Percentiles rank a stretch among this genome's conserved stretches.
phyloP scores from a whole-genome alignment of 1,140 invertebrate genomes.

The Spodoptera frugiperda region DNA sequence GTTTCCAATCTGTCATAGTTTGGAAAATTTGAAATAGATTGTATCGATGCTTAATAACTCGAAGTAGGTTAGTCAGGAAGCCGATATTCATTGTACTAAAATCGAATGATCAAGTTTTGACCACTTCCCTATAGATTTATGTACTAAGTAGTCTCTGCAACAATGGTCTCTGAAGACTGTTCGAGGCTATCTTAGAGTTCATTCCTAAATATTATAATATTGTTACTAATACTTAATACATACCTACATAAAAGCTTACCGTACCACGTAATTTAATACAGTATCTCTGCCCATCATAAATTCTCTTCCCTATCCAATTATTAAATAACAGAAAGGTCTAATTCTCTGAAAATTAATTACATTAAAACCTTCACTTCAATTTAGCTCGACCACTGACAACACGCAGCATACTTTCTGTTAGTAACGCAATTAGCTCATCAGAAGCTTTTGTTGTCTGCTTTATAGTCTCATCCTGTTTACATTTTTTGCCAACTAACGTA shows the following conservation, averaged over 20 bases:
- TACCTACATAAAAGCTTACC: too few relatives aligned
- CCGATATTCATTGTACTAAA: slow-evolving; percentile 32
- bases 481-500: slow-evolving; percentile 24
- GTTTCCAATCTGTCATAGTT: background rate
- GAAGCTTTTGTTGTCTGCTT: slow-evolving; percentile 27
- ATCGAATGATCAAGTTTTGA: slow-evolving; percentile 20
- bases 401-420: slow-evolving; percentile 24
- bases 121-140: slow-evolving; percentile 12
- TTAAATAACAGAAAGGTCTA: slow-evolving; percentile 7
- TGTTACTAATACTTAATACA: too few relatives aligned
- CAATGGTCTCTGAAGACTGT: background rate
- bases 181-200: background rate
- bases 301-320: background rate
- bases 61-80: slow-evolving; percentile 31
- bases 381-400: slow-evolving; percentile 22
- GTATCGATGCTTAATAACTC: slow-evolving; percentile 14
- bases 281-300: background rate
- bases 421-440: slow-evolving; percentile 25
- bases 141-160: slow-evolving; percentile 10
- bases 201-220: too few relatives aligned
- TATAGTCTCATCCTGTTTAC: slow-evolving; percentile 30
- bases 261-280: too few relatives aligned
- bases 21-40: background rate
- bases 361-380: slow-evolving; percentile 33
- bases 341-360: slow-evolving; percentile 18